phyloP scores from a whole-genome alignment of 2,888 invertebrate genomes.

The Dryobotodes eremita region DNA sequence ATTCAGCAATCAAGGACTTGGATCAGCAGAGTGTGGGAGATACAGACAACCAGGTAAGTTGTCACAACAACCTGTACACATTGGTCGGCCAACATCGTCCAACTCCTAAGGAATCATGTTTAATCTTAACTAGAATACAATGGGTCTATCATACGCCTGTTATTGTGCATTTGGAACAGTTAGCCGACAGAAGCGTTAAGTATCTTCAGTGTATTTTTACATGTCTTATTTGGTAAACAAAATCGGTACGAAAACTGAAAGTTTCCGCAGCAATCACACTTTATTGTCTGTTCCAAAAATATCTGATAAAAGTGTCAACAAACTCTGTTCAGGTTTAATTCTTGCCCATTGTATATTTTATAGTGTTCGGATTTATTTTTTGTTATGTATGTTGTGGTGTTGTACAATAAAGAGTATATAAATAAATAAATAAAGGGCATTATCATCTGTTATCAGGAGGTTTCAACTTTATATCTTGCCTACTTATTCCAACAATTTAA shows the following conservation, averaged over 20 bases:
- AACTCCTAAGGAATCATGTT: not conserved
- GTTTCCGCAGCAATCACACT: not conserved
- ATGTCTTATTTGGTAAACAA: conserved; percentile 20
- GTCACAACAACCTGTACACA: not conserved
- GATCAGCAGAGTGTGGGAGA: conserved; percentile 89
- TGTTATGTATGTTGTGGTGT: too few relatives aligned
- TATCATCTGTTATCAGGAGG: too few relatives aligned
- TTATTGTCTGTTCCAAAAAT: not conserved
- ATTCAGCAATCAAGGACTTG: conserved; percentile 84
- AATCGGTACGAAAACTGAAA: not conserved
- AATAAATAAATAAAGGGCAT: too few relatives aligned
- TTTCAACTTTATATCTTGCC: not conserved
- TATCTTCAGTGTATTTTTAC: conserved; percentile 16
- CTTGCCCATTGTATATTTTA: not conserved
- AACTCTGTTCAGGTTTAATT: not conserved
- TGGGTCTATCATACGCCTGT: conserved; percentile 4
- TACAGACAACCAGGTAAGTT: conserved; percentile 87
- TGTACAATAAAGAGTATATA: too few relatives aligned
- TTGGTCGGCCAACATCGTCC: conserved; percentile 14
- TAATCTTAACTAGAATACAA: conserved; percentile 38
- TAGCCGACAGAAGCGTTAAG: conserved; percentile 16
- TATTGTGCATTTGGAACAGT: conserved; percentile 20
- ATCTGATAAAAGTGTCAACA: not conserved
- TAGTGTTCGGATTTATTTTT: too few relatives aligned
- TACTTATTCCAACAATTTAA: not conserved